These are phyloP conservation scores for Micrasema longulum DNA, from an alignment of 1,140 invertebrate species.

Conservation along the genomic window DNA sequence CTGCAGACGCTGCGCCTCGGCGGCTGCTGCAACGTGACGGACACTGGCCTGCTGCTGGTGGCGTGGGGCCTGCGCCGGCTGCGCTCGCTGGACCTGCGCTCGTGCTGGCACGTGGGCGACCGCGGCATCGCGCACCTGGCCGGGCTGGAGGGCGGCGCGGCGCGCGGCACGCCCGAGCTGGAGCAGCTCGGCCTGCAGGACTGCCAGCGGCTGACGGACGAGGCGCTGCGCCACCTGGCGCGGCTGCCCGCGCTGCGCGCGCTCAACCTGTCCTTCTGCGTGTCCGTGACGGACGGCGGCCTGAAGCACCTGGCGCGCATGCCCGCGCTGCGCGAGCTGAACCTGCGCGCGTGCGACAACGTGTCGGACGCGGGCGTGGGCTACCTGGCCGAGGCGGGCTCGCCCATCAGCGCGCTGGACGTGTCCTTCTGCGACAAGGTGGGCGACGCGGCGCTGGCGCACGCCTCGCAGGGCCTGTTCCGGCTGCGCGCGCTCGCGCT, in stretches of 20 bases:
- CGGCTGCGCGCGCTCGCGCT: slow-evolving; percentile 85
- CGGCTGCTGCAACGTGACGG: slow-evolving; percentile 91
- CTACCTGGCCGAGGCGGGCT: slow-evolving; percentile 89
- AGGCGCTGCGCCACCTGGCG: slow-evolving; percentile 86
- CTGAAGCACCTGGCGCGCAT: slow-evolving; percentile 90
- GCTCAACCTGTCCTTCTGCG: slow-evolving; percentile 94
- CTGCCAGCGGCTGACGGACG: slow-evolving; percentile 93
- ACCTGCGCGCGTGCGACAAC: slow-evolving; percentile 92
- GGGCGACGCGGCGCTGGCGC: slow-evolving; percentile 87
- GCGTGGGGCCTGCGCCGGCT: slow-evolving; percentile 89
- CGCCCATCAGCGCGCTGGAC: slow-evolving; percentile 83
- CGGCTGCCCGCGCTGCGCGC: slow-evolving; percentile 78
- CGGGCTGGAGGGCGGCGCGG: slow-evolving; percentile 75
- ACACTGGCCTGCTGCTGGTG: slow-evolving; percentile 85
- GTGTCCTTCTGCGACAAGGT: slow-evolving; percentile 97
- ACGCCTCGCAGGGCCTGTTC: slow-evolving; percentile 89
- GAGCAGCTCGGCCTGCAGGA: slow-evolving; percentile 92
- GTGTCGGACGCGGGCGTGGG: slow-evolving; percentile 92
- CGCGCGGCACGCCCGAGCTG: slow-evolving; percentile 77
- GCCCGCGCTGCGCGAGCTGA: slow-evolving; percentile 85
- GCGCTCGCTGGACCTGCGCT: slow-evolving; percentile 86
- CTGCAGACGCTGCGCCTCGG: slow-evolving; percentile 89
- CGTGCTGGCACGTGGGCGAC: slow-evolving; percentile 93
- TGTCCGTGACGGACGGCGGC: slow-evolving; percentile 91
- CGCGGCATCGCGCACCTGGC: slow-evolving; percentile 89